Conservation (phyloP, 2,797 vertebrate genomes). For the Dryobates pubescens region DNA sequence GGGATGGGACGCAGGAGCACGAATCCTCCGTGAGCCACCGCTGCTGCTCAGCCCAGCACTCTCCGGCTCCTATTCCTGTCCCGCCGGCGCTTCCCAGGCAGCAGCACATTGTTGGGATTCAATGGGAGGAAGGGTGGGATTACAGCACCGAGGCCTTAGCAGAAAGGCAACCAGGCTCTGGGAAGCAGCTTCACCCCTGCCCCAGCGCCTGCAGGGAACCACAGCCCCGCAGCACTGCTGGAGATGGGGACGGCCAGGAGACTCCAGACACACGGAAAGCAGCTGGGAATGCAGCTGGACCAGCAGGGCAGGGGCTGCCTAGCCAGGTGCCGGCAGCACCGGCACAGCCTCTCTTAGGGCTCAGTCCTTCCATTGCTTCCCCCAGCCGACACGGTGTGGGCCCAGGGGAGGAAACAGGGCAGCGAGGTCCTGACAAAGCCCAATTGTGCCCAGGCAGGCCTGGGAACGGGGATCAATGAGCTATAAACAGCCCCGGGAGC, state of each 20-base stretch:
- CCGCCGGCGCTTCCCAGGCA: constrained; percentile 13
- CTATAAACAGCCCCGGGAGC: constrained; percentile 15
- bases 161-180: not conserved
- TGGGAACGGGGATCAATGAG: constrained; percentile 53
- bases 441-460: not conserved
- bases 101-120: constrained; percentile 65
- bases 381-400: rapidly evolving
- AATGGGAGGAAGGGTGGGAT: constrained; percentile 70
- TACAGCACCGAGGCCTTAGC: not conserved
- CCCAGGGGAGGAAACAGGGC: constrained; percentile 28
- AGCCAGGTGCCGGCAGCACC: rapidly evolving
- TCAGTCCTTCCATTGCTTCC: not conserved
- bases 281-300: not conserved
- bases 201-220: not conserved
- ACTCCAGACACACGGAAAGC: not conserved
- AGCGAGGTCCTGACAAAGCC: not conserved
- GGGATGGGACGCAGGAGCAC: rapidly evolving
- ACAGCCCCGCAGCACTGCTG: rapidly evolving
- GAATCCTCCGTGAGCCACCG: not conserved
- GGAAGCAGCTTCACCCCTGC: not conserved
- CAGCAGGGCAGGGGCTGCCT: not conserved
- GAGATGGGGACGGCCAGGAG: rapidly evolving
- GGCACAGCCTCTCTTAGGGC: rapidly evolving
- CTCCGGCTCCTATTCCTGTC: constrained; percentile 50
- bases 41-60: not conserved